Conservation (phyloP, 2,888 invertebrate genomes). For the Oxycera nigricornis region DNA sequence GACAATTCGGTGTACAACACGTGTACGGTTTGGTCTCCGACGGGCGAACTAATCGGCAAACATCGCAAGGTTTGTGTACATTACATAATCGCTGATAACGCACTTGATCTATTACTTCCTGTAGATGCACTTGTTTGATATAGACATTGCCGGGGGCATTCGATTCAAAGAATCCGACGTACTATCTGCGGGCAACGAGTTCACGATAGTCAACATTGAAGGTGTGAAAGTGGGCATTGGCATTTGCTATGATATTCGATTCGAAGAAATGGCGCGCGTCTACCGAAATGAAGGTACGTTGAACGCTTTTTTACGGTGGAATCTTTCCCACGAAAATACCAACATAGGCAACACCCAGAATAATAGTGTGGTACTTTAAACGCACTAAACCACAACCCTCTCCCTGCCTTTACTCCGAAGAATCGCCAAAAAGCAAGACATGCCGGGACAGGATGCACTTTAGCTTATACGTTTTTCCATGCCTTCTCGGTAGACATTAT, state of each 20-base stretch:
- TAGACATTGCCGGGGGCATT: conserved; percentile 92
- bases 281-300: conserved; percentile 67
- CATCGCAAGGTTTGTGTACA: conserved; percentile 75
- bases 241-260: conserved; percentile 94
- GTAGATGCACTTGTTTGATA: conserved; percentile 93
- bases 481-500: no score
- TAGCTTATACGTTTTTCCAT: no score
- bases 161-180: conserved; percentile 91
- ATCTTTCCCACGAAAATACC: no score
- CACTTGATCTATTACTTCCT: neutral
- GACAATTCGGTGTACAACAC: conserved; percentile 78
- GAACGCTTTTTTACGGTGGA: neutral
- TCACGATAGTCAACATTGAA: conserved; percentile 76
- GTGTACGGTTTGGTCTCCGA: conserved; percentile 82
- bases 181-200: conserved; percentile 75
- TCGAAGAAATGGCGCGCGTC: conserved; percentile 84
- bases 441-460: no score
- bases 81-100: conserved; percentile 1
- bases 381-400: no score
- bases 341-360: no score
- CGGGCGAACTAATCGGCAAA: conserved; percentile 79
- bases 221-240: conserved; percentile 84
- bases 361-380: no score
- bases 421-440: no score
- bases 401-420: no score